Evolutionary conservation across 2,797 vertebrate species (phyloP).

Genomic region (Myripristis murdjan): DNA sequence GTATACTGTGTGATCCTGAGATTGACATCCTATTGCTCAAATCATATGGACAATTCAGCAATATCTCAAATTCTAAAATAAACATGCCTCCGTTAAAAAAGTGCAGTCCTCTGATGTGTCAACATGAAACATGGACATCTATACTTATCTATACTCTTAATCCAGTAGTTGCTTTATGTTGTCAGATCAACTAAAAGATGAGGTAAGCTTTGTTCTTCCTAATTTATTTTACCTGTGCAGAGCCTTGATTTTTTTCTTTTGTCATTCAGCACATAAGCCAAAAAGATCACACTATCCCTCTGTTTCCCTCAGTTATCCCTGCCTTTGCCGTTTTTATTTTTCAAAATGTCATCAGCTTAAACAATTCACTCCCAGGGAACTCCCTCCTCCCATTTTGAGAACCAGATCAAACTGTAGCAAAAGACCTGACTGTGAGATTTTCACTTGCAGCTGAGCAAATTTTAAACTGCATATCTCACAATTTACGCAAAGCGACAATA

Average conservation of each 20-base stretch:
- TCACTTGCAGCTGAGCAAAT: no score
- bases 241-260: neutral
- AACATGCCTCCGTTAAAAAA: neutral
- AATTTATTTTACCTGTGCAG: neutral
- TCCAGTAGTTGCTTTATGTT: neutral
- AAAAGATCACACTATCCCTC: no score
- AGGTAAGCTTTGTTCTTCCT: no score
- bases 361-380: neutral
- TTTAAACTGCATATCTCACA: constrained; percentile 11
- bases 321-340: neutral
- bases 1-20: constrained; percentile 36
- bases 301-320: no score
- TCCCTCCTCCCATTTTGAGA: constrained; percentile 1
- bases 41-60: constrained; percentile 6
- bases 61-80: constrained; percentile 9
- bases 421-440: no score
- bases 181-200: neutral
- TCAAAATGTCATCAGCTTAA: constrained; percentile 1
- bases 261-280: neutral
- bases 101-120: neutral
- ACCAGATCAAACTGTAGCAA: neutral
- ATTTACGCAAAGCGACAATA: constrained; percentile 10
- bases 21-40: constrained; percentile 40
- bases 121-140: neutral
- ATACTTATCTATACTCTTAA: no score